Evolutionary conservation across 1,140 invertebrate species (phyloP).

Genomic region (Babylonia areolata): DNA sequence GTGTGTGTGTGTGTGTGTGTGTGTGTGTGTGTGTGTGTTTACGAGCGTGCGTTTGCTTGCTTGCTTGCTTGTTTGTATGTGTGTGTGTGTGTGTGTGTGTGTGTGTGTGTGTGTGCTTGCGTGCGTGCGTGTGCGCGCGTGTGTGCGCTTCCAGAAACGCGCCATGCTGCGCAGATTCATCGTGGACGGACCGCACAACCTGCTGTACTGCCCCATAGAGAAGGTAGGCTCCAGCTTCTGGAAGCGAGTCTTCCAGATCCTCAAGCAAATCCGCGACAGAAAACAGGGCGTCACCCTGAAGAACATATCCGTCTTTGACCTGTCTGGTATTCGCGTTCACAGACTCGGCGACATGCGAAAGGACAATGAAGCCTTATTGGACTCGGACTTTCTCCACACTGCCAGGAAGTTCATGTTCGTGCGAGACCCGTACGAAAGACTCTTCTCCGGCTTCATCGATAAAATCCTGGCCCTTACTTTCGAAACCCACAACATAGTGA

Average conservation of each 20-base stretch:
- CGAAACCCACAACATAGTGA: background rate
- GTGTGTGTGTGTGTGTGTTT: conserved; percentile 24
- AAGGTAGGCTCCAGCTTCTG: conserved; percentile 36
- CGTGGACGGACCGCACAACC: background rate
- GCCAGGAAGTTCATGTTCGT: conserved; percentile 18
- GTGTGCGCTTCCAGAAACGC: background rate
- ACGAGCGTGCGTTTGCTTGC: conserved; percentile 7
- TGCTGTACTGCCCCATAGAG: conserved; percentile 31
- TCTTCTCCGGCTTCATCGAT: conserved; percentile 30
- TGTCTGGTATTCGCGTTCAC: conserved; percentile 9
- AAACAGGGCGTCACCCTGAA: background rate
- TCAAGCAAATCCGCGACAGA: background rate
- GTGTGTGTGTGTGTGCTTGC: background rate
- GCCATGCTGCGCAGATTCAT: background rate
- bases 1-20: background rate
- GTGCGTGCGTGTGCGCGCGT: conserved; percentile 7
- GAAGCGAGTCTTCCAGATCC: conserved; percentile 29
- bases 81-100: background rate
- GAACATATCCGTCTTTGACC: background rate
- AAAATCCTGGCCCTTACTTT: conserved; percentile 30
- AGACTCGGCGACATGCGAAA: background rate
- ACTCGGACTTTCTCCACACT: background rate
- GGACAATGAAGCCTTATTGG: background rate
- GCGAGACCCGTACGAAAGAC: conserved; percentile 26
- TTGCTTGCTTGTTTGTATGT: background rate